These are phyloP conservation scores for Toxotes jaculatrix DNA, from an alignment of 2,113 vertebrate species.

Conservation along the genomic window DNA sequence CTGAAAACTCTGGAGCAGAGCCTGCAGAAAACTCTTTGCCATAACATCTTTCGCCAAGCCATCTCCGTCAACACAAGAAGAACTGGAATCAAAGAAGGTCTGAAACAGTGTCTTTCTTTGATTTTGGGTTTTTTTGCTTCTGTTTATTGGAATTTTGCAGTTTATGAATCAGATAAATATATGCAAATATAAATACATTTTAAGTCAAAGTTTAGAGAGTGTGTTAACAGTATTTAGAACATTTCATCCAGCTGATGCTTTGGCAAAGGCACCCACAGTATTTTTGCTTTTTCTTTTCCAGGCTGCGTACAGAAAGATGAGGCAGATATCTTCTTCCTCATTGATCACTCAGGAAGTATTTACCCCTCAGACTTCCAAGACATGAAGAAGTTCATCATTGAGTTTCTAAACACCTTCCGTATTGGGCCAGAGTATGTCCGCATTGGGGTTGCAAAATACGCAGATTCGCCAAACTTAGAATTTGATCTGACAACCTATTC, in stretches of 20 bases:
- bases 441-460: constrained; percentile 87
- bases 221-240: not conserved
- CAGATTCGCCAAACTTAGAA: constrained; percentile 64
- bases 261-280: not conserved
- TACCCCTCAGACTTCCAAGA: constrained; percentile 78
- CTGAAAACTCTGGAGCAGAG: constrained; percentile 74
- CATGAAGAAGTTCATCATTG: constrained; percentile 88
- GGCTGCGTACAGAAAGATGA: constrained; percentile 86
- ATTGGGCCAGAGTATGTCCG: constrained; percentile 83
- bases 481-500: constrained; percentile 77
- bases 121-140: no score
- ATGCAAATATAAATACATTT: not conserved
- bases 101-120: not conserved
- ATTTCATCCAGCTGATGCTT: not conserved
- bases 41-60: constrained; percentile 64
- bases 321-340: constrained; percentile 91
- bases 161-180: no score
- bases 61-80: constrained; percentile 28
- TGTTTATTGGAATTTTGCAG: no score
- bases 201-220: not conserved
- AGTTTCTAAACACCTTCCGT: constrained; percentile 81
- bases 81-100: constrained; percentile 82
- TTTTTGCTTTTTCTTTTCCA: constrained; percentile 62
- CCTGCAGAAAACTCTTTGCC: constrained; percentile 84
- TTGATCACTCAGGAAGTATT: constrained; percentile 89